Evolutionary conservation across 2,113 vertebrate species (phyloP).

Genomic region (Rafetus swinhoei): DNA sequence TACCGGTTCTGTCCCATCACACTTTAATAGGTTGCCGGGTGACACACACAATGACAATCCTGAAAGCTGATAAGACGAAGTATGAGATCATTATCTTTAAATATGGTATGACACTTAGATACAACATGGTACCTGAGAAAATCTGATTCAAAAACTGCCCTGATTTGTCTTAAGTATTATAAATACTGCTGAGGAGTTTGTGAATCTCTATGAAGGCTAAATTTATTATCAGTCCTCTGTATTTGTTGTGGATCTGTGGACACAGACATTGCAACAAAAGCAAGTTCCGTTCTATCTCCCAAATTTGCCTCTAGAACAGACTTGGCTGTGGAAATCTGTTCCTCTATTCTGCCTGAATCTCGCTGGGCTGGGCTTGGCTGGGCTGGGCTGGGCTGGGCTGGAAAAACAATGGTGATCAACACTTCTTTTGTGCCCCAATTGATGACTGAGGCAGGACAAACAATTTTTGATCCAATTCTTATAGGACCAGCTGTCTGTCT

Average conservation of each 20-base stretch:
- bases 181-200: not conserved
- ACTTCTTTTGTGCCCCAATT: not conserved
- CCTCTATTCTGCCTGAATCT: constrained; percentile 3
- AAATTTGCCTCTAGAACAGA: constrained; percentile 17
- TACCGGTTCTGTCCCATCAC: not conserved
- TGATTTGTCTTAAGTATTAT: not conserved
- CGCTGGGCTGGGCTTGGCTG: not conserved
- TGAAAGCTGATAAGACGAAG: not conserved
- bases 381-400: not conserved
- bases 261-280: not conserved
- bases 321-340: not conserved
- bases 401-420: not conserved
- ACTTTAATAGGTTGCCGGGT: not conserved
- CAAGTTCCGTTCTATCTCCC: not conserved
- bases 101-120: not conserved
- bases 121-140: not conserved
- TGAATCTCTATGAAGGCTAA: not conserved
- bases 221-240: not conserved
- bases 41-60: not conserved
- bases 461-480: not conserved
- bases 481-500: not conserved
- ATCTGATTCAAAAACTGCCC: not conserved
- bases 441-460: not conserved
- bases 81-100: not conserved
- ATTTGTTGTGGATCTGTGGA: constrained; percentile 1